These are phyloP conservation scores for Camponotus vicinus DNA, from an alignment of 1,140 invertebrate species.

Conservation along the genomic window DNA sequence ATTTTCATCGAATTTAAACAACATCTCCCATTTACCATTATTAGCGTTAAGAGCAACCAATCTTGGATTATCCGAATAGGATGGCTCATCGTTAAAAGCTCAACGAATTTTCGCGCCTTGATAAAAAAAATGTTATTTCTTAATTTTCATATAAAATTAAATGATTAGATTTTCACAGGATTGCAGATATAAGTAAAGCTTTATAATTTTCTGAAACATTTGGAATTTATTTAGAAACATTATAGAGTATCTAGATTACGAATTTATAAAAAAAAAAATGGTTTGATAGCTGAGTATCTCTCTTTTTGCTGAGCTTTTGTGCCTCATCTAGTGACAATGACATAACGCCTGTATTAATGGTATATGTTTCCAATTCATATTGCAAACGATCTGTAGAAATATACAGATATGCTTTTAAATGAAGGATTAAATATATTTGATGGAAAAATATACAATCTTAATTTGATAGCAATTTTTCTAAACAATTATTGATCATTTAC, in stretches of 20 bases:
- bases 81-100: neutral
- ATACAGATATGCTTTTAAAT: constrained; percentile 61
- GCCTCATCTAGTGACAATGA: constrained; percentile 49
- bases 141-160: constrained; percentile 36
- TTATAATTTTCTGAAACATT: constrained; percentile 54
- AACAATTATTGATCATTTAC: constrained; percentile 44
- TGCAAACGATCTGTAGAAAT: constrained; percentile 35
- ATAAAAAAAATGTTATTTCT: constrained; percentile 1
- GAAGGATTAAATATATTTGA: constrained; percentile 47
- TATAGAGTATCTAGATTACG: constrained; percentile 41
- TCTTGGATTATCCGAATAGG: neutral
- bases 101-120: constrained; percentile 25
- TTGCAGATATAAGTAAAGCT: constrained; percentile 31
- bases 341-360: constrained; percentile 30
- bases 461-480: constrained; percentile 43
- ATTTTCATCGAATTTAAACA: constrained; percentile 12
- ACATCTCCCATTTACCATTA: neutral
- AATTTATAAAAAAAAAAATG: constrained; percentile 44
- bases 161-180: constrained; percentile 31
- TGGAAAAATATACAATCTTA: constrained; percentile 32
- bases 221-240: constrained; percentile 23
- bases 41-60: neutral
- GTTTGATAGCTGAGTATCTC: constrained; percentile 51
- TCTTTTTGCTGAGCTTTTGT: constrained; percentile 41
- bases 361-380: constrained; percentile 54